Base-by-base conservation (phyloP, 2,888 invertebrate species). In the Parthenolecanium corni region DNA sequence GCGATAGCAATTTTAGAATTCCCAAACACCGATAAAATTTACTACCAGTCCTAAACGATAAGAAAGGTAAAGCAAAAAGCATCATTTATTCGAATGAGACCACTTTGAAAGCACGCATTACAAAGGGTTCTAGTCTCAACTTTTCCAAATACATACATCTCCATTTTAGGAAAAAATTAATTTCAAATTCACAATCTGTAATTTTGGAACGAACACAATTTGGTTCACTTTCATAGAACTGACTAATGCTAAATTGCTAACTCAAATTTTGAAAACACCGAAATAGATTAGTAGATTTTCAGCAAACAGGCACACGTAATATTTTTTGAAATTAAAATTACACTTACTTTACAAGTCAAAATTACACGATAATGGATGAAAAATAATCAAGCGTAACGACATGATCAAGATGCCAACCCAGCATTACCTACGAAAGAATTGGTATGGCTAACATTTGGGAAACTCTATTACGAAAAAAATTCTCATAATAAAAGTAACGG, bases 401-500 rank as follows among this genome's bases (percentile, higher is more conserved):
- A 46, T 56, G 56, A 56, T 56, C 56, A 25, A 56, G 56, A 56
- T 56, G 56, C 56, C 56, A 56, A 56, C 56, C 56, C 56, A 56
- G 24, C 56, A 56, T 56, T 56, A 42, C 42, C 44, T 56, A 56
- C 44, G 56, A 56, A 56, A 56, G 56, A 6, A 31, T 56, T 44
- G 56, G 56, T 46, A 46, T 46, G 56, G 56, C 44, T 56, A 56
- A 62, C 62, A 52, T 62, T 62, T 62, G 52, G 62, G 62, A 62
- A 62, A 62, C 52, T 36, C 51, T 62, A 62, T 62, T 62, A 62
- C 44, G 42, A 56, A 56, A 62, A 62, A 62, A 62, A 51, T 62
- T 51, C 62, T 52, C 52, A 62, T 52, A n/a, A n/a, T n/a, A 62
- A 52, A 62, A 62, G 51, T 62, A 62, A 62, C 62, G 62, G 62